These are phyloP conservation scores for Peucedramus taeniatus DNA, from an alignment of 2,113 vertebrate species.

Conservation along the genomic window DNA sequence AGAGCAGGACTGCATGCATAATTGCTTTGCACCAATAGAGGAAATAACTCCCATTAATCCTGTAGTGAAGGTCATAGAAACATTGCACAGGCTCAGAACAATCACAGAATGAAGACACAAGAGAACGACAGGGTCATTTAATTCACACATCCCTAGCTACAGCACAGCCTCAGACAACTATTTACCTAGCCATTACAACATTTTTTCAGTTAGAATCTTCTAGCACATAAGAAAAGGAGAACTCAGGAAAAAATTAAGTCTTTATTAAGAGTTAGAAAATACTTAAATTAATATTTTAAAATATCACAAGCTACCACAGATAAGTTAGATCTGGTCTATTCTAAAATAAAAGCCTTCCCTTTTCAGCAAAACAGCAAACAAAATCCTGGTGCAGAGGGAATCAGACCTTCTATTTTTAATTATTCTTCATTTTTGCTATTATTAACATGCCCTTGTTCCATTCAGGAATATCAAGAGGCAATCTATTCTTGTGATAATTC, in stretches of 20 bases:
- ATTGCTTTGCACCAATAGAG: slow-evolving; percentile 33
- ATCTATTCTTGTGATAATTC: background rate
- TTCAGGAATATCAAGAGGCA: background rate
- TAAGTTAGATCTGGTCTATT: background rate
- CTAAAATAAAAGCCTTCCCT: background rate
- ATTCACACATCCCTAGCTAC: background rate
- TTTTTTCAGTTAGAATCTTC: background rate
- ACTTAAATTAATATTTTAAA: background rate
- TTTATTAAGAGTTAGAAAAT: background rate
- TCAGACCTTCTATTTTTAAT: background rate
- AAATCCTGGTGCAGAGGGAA: background rate
- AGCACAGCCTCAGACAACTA: background rate
- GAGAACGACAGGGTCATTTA: background rate
- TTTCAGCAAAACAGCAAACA: background rate
- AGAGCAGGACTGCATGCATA: slow-evolving; percentile 47
- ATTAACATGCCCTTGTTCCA: background rate
- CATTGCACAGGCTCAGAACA: slow-evolving; percentile 7
- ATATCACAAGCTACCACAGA: background rate
- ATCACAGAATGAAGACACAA: background rate
- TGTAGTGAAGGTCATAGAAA: slow-evolving; percentile 33
- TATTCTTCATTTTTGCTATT: slow-evolving; percentile 31
- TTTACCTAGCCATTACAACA: background rate
- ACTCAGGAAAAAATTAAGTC: background rate
- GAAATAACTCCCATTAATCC: slow-evolving; percentile 55
- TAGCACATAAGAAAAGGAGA: background rate